Base-by-base conservation (phyloP, 2,888 invertebrate species). In the Chrysina gloriosa region DNA sequence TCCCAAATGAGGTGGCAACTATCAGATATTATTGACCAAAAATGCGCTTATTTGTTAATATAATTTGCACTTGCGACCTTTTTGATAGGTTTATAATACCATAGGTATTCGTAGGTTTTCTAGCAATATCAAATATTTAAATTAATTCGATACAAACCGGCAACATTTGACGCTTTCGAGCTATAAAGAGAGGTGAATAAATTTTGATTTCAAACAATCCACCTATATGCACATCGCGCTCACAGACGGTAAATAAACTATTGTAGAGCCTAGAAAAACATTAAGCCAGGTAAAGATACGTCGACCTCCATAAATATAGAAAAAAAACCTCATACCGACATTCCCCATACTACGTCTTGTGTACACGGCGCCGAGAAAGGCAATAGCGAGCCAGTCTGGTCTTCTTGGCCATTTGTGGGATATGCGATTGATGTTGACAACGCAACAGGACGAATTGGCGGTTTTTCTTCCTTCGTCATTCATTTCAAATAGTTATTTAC, bases 361-460 rank as follows among this genome's bases (percentile, higher is more conserved):
- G 61, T 69, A 50, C 36, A 63, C 66, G 69, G 67, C 69, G 69
- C 71, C 71, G 61, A 45, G 69, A 71, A 71, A 71, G 71, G 71
- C 23, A 67, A 69, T 68, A 54, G 63, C 65, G 39, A 67, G 23
- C 61, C 48, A 36, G 67, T 58, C 64, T 67, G 39, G 70, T 54
- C 64, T 54, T 68, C 64, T 45, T 65, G 21, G 58, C 68, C 70
- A 65, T 70, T 70, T 56, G 52, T 65, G 67, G 65, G 58, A 61
- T 61, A 56, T 27, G 47, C 61, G 47, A 61, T 58, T 31, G 50
- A 63, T 67, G 54, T 63, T 67, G 50, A 54, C 70, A 70, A 27
- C 58, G 42, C 42, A 42, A 52, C 58, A 39, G 56, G 64, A 36
- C 69, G 67, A 67, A 64, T 64, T 64, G 50, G 50, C 16, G 36